Percentiles rank a stretch among this genome's conserved stretches.
phyloP scores from a whole-genome alignment of 2,113 vertebrate genomes.

The Laticauda laticaudata region DNA sequence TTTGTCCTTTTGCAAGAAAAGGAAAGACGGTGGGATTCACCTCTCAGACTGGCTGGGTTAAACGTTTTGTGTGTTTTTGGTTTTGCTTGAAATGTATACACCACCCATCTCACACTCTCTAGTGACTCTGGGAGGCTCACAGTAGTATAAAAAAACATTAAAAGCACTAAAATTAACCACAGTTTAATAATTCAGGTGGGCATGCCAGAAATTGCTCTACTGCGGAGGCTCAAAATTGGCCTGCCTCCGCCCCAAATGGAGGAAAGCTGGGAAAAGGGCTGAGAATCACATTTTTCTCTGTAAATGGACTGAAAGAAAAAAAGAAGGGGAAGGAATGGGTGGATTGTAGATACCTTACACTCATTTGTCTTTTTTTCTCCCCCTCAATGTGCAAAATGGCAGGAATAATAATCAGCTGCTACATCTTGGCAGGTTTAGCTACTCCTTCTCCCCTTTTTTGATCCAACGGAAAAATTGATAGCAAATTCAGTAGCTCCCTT shows the following conservation, averaged over 20 bases:
- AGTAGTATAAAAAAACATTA: background rate
- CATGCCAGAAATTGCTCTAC: background rate
- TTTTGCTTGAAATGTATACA: background rate
- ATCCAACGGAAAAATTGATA: background rate
- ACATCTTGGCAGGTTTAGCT: background rate
- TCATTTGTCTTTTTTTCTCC: background rate
- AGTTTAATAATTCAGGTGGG: background rate
- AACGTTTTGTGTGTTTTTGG: background rate
- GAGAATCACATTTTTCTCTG: background rate
- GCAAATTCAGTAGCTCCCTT: background rate
- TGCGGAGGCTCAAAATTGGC: background rate
- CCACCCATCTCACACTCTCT: background rate
- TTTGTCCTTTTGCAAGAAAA: background rate
- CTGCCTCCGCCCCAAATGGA: background rate
- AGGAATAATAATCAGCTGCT: background rate
- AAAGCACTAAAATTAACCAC: background rate
- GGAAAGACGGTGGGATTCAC: background rate
- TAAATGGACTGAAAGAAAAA: background rate
- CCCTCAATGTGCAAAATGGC: background rate
- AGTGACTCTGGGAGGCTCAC: background rate
- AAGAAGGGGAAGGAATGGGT: background rate
- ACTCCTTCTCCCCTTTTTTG: background rate
- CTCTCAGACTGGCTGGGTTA: background rate
- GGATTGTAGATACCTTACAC: background rate
- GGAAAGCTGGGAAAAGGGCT: background rate